Conservation (phyloP, 2,113 vertebrate genomes). For the Noturus placidus region DNA sequence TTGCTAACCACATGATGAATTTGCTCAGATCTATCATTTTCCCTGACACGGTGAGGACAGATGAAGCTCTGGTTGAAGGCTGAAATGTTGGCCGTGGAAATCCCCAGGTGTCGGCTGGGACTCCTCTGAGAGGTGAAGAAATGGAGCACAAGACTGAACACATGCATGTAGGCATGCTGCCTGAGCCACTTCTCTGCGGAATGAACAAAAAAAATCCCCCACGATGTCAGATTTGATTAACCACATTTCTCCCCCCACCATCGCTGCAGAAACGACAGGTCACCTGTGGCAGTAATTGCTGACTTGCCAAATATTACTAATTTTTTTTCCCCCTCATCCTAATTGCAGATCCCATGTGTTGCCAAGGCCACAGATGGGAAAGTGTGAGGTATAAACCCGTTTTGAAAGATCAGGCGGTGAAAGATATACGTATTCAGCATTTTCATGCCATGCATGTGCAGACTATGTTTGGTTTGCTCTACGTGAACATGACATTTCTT, state of each 20-base stretch:
- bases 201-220: slow-evolving; percentile 47
- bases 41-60: slow-evolving; percentile 19
- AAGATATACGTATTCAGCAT: not conserved
- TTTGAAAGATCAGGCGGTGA: not conserved
- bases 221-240: slow-evolving; percentile 42
- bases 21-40: slow-evolving; percentile 14
- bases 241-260: not conserved
- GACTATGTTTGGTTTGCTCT: not conserved
- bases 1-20: not conserved
- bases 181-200: slow-evolving; percentile 22
- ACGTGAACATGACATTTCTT: not conserved
- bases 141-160: slow-evolving; percentile 41
- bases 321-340: not conserved
- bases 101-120: slow-evolving; percentile 34
- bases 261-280: slow-evolving; percentile 10
- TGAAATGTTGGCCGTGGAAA: slow-evolving; percentile 36
- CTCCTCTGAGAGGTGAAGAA: slow-evolving; percentile 21
- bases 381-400: not conserved
- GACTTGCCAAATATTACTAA: slow-evolving; percentile 18
- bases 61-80: not conserved
- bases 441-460: slow-evolving; percentile 12
- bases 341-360: slow-evolving; percentile 29
- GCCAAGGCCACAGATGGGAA: slow-evolving; percentile 13
- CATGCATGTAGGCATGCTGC: slow-evolving; percentile 39
- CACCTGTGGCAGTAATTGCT: slow-evolving; percentile 29